Base-by-base conservation (phyloP, 2,797 vertebrate species). In the Trachurus trachurus region DNA sequence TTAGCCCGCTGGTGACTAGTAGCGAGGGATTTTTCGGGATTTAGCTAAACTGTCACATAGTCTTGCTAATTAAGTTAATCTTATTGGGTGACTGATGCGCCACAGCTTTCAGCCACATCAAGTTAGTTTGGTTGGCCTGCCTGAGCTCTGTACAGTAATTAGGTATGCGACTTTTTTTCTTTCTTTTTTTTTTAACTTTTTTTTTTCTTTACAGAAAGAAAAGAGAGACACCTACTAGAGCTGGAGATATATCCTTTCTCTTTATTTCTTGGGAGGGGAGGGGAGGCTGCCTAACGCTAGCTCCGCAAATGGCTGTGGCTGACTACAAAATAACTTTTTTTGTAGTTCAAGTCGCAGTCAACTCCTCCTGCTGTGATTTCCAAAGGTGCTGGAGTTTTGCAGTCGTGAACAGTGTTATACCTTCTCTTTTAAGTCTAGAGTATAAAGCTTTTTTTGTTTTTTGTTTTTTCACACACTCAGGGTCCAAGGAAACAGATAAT, bases 31-130 rank as follows among this genome's bases (percentile, higher is more conserved):
- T 78, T 86, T 86, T 82, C 63, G 81, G 89, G 87, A 77, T 87
- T 89, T 80, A 91, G 87, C 85, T 85, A 29, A 89, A 92, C 85
- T 85, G 85, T 83, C 86, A 82, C 84, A 81, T 68, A 83, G 80
- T 84, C 85, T 83, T 15, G 80, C 83, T 89, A 92, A 92, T 92
- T 84, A 87, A 88, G 69, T 90, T 94, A 94, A 93, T 92, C 89
- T 89, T 76, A 64, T 78, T 87, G 87, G 77, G 61, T 63, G 68
- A 50, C 71, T 49, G 83, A 52, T 76, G 81, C 78, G 50, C 61
- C 79, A 57, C 50, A 69, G 69, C 72, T 26, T 59, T 72, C 61
- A 80, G 89, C 81, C 50, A 17, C 73, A 13, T 60, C 37, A 78
- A 87, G 73, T 89, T 86, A 73, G 82, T 81, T 78, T 31, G 59